These are phyloP conservation scores for Leptopilina myrica DNA, from an alignment of 2,888 invertebrate genomes.

Conservation along the genomic window DNA sequence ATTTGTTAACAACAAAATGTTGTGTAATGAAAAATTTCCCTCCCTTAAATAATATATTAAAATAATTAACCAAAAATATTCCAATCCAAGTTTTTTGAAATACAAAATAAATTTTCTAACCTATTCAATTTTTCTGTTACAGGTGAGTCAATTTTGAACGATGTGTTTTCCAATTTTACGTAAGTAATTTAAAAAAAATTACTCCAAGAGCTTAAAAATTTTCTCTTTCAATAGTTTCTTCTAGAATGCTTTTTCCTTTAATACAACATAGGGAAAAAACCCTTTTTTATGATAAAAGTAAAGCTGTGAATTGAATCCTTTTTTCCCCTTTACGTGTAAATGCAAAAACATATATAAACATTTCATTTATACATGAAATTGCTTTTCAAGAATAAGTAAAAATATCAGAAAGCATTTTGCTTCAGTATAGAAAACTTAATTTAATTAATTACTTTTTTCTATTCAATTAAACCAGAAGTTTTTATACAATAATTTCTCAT, in stretches of 20 bases:
- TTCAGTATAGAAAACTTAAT: too few species aligned
- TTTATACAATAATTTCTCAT: too few species aligned
- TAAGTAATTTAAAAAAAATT: constrained; percentile 5
- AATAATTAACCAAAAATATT: neutral
- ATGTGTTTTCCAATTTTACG: neutral
- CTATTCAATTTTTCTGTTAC: neutral
- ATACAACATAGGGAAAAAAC: too few species aligned
- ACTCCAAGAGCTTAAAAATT: neutral
- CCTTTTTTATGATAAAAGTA: neutral
- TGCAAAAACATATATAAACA: neutral
- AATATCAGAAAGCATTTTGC: too few species aligned
- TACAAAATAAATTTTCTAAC: too few species aligned
- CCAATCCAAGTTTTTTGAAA: neutral
- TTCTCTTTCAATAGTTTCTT: neutral
- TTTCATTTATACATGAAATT: neutral
- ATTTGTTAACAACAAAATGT: too few species aligned
- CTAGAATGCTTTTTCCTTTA: neutral
- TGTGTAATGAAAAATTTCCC: too few species aligned
- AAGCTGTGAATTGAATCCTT: neutral
- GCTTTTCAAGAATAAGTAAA: too few species aligned
- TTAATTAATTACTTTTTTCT: too few species aligned
- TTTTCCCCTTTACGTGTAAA: too few species aligned
- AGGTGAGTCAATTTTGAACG: constrained; percentile 10
- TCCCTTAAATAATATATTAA: too few species aligned
- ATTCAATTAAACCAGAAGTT: too few species aligned